Conservation (phyloP, 2,888 invertebrate genomes). For the Ornithoptera alexandrae region DNA sequence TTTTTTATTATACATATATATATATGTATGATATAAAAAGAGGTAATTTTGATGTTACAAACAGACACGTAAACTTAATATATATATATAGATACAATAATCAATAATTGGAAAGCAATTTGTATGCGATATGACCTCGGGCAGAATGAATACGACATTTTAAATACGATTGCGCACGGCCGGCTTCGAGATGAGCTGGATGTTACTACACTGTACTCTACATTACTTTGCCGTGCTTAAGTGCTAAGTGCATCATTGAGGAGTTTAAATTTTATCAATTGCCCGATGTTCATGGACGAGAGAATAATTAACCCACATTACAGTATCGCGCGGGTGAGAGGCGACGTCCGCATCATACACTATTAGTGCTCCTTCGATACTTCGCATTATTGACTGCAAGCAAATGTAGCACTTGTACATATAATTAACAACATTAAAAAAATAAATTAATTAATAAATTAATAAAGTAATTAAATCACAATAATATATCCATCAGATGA, state of each 20-base stretch:
- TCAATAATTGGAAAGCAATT: too few relatives aligned
- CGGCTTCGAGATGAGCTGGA: slow-evolving; percentile 7
- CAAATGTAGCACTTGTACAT: too few relatives aligned
- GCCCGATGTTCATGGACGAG: slow-evolving; percentile 31
- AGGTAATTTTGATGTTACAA: too few relatives aligned
- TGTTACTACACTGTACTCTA: slow-evolving; percentile 14
- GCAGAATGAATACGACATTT: slow-evolving; percentile 30
- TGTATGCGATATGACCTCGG: slow-evolving; percentile 15
- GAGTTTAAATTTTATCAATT: slow-evolving; percentile 21
- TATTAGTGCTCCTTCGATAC: slow-evolving; percentile 27
- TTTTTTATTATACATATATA: too few relatives aligned
- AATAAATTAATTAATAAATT: too few relatives aligned
- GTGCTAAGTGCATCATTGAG: slow-evolving; percentile 9
- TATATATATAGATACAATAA: too few relatives aligned
- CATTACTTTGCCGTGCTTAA: slow-evolving; percentile 1
- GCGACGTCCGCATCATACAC: slow-evolving; percentile 30
- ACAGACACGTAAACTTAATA: too few relatives aligned
- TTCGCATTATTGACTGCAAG: too few relatives aligned
- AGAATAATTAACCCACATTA: slow-evolving; percentile 44
- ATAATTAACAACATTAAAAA: too few relatives aligned
- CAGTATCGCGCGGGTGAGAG: slow-evolving; percentile 35
- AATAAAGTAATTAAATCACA: too few relatives aligned
- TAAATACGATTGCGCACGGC: slow-evolving; percentile 17
- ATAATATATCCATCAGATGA: too few relatives aligned
- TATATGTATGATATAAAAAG: too few relatives aligned